These are phyloP conservation scores for Drosophila lutescens DNA, from an alignment of 2,888 invertebrate species.

Conservation along the genomic window DNA sequence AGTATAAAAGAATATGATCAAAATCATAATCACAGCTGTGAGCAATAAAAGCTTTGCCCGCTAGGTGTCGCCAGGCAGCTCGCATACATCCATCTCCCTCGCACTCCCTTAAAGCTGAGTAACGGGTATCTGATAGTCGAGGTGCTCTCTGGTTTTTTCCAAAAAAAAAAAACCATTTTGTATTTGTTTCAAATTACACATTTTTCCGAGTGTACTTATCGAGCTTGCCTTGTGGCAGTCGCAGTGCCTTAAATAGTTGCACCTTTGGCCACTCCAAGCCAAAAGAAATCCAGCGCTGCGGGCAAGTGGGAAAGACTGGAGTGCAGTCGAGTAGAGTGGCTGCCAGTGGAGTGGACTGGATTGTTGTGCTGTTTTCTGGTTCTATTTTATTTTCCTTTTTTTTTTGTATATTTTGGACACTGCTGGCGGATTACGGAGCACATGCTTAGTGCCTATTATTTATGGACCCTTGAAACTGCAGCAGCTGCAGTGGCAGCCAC, in stretches of 20 bases:
- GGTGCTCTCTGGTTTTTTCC: too few relatives aligned
- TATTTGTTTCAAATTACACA: neutral
- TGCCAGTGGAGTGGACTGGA: slow-evolving; percentile 27
- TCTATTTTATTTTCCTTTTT: slow-evolving; percentile 16
- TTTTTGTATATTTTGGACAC: slow-evolving; percentile 15
- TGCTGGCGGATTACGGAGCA: slow-evolving; percentile 42
- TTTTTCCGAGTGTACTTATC: neutral
- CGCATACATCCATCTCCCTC: too few relatives aligned
- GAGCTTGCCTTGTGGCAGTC: slow-evolving; percentile 10
- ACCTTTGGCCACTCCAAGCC: slow-evolving; percentile 34
- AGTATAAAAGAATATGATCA: too few relatives aligned
- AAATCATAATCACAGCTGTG: too few relatives aligned
- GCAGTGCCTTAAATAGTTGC: slow-evolving; percentile 41
- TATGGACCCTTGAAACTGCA: slow-evolving; percentile 37
- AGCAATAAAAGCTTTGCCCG: too few relatives aligned
- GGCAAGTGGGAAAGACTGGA: slow-evolving; percentile 1
- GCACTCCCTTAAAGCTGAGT: too few relatives aligned
- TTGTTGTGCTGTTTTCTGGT: slow-evolving; percentile 26
- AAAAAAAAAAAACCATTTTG: too few relatives aligned
- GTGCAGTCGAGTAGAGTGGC: slow-evolving; percentile 22
- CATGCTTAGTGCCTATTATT: slow-evolving; percentile 51
- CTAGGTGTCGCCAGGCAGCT: too few relatives aligned
- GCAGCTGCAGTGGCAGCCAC: slow-evolving; percentile 14
- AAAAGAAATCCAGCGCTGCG: slow-evolving; percentile 6
- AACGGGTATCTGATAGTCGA: too few relatives aligned